Base-by-base conservation (phyloP, 2,888 invertebrate genomes). In the Scaptomyza caliginosa region DNA sequence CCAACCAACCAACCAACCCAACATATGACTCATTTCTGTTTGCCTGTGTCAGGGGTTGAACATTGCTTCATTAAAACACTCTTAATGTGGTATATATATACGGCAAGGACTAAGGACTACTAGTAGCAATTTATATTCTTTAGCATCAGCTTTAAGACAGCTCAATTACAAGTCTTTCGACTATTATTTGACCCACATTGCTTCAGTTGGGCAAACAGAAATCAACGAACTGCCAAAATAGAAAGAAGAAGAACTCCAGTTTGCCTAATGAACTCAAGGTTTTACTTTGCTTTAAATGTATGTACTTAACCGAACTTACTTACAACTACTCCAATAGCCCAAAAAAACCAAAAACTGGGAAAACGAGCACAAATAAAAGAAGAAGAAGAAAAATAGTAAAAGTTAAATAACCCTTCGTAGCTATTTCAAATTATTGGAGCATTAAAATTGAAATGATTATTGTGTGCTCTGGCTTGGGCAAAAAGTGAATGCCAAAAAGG, bases 391-490 rank as follows among this genome's bases (percentile, higher is more conserved):
- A 24, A 43, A 24, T 2, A n/a, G n/a, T n/a, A 30, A 63, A 60
- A 46, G 51, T 50, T 59, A 56, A 74, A 70, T 70, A 78, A 79
- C 80, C 81, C 77, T 79, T 83, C 48, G 48, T 5, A 65, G 76
- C 72, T 67, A 75, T 86, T 84, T 67, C 74, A 74, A 86, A 84
- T 84, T 82, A 84, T 84, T 84, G 85, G 83, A 84, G 83, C 83
- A 84, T 84, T 86, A 86, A 86, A 85, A 84, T 86, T 85, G 79
- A 73, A 85, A 78, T 84, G 85, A 86, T 84, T 84, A 86, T 82
- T 81, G 75, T 84, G 76, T 83, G 82, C 65, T 74, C 64, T 67
- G 74, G 74, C 59, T 57, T 58, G 50, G 46, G 71, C 38, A 45
- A 43, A 32, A 32, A 46, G 45, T 42, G 45, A 51, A 52, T 24